Base-by-base conservation (phyloP, 2,797 vertebrate species). In the Carapus acus region DNA sequence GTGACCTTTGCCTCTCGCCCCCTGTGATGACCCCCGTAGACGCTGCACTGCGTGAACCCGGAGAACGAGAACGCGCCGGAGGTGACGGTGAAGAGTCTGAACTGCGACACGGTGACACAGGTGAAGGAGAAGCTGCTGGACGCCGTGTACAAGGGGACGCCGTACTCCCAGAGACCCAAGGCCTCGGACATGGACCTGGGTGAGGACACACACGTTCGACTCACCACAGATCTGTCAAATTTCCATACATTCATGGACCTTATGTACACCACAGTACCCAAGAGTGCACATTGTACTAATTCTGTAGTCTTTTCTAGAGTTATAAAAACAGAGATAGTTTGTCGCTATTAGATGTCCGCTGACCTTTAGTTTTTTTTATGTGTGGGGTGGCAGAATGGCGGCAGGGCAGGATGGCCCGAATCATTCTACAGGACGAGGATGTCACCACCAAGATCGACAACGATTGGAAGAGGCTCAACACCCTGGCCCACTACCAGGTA, bases 391-490 rank as follows among this genome's bases (percentile, higher is more conserved):
- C 78, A 99, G 96, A 99, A 73, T 99, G 96, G 96, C 89, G 96
- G 8, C 94, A 98, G 78, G 96, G 96, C 38, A 89, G 95, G 67
- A 96, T 98, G 92, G 95, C 96, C 1, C 88, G 96, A 39, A 96
- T 97, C 83, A 98, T 98, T 71, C 92, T 99, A 14, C 96, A 99
- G 81, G 96, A 99, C 0, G 96, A 99, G 71, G 96, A 98, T 1
- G 93, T 99, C 65, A 98, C 96, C 66, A 99, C 96, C 1, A 99
- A 99, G 83, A 99, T 99, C 0, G 96, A 98, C 86, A 99, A 97
- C 1, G 96, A 99, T 85, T 99, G 96, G 96, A 99, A 99, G 83
- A 90, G 96, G 49, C 90, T 99, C 21, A 99, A 99, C 84, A 94
- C 94, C 0, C 82, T 99, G 65, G 96, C 94, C 22, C 96, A 99